These are phyloP conservation scores for Trididemnum nubilum DNA, from an alignment of 23 tunicate species.

Conservation along the genomic window DNA sequence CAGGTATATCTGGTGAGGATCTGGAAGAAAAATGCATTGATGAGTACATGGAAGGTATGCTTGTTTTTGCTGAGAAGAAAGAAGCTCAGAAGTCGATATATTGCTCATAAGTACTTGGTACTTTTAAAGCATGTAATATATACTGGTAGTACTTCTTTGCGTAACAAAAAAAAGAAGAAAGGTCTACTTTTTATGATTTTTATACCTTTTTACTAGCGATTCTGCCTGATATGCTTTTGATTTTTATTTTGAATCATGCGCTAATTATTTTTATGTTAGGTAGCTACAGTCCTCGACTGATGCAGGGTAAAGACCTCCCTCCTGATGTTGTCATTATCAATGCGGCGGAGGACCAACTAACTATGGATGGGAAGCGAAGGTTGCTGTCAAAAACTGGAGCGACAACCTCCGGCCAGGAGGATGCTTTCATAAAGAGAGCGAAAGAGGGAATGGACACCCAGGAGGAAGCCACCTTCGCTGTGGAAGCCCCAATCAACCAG, in stretches of 20 bases:
- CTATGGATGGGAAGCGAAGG: conserved; percentile 82
- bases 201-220: too few species aligned
- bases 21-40: conserved; percentile 68
- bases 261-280: conserved; percentile 10
- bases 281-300: conserved; percentile 65
- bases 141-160: too few species aligned
- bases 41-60: conserved; percentile 73
- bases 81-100: too few species aligned
- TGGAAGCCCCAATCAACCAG: conserved; percentile 82
- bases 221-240: too few species aligned
- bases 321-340: conserved; percentile 79
- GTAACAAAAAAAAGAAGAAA: too few species aligned
- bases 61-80: too few species aligned
- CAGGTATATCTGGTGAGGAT: conserved; percentile 44
- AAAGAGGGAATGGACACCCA: conserved; percentile 95
- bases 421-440: conserved; percentile 82
- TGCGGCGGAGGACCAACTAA: conserved; percentile 80
- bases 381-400: conserved; percentile 72
- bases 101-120: too few species aligned
- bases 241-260: too few species aligned
- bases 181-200: too few species aligned
- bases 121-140: too few species aligned
- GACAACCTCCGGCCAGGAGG: conserved; percentile 78
- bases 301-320: conserved; percentile 66
- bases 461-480: conserved; percentile 96